Percentiles rank a stretch among this genome's conserved stretches.
Evolutionary conservation across 2,888 invertebrate species (phyloP).

Genomic region (Drosophila mettleri): DNA sequence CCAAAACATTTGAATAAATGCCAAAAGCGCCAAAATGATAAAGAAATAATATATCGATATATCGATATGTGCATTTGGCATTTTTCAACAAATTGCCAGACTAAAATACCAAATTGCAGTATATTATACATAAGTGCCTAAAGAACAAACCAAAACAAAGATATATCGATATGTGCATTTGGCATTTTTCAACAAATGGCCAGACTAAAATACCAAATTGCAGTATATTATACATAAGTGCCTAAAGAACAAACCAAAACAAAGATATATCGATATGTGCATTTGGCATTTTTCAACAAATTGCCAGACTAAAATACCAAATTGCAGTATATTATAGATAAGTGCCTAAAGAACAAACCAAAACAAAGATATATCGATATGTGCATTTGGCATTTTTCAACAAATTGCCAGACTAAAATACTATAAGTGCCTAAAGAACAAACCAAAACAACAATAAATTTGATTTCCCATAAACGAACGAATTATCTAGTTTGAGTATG

Average conservation of each 20-base stretch:
- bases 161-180: conserved; percentile 16
- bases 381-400: conserved; percentile 1
- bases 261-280: conserved; percentile 22
- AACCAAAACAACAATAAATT: neutral
- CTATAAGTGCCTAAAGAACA: neutral
- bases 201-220: neutral
- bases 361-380: conserved; percentile 23
- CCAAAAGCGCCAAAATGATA: neutral
- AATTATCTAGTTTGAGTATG: neutral
- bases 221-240: neutral
- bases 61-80: conserved; percentile 14
- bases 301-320: neutral
- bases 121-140: neutral
- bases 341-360: neutral
- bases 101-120: conserved; percentile 1
- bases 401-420: neutral
- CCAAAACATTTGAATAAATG: neutral
- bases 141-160: neutral
- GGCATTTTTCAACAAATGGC: neutral
- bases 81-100: neutral
- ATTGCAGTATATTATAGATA: conserved; percentile 1
- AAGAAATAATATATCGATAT: conserved; percentile 18
- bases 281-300: conserved; percentile 2
- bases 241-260: neutral
- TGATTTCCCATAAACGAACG: neutral